phyloP scores from a whole-genome alignment of 2,888 invertebrate genomes.

The Leptinotarsa haldemani region DNA sequence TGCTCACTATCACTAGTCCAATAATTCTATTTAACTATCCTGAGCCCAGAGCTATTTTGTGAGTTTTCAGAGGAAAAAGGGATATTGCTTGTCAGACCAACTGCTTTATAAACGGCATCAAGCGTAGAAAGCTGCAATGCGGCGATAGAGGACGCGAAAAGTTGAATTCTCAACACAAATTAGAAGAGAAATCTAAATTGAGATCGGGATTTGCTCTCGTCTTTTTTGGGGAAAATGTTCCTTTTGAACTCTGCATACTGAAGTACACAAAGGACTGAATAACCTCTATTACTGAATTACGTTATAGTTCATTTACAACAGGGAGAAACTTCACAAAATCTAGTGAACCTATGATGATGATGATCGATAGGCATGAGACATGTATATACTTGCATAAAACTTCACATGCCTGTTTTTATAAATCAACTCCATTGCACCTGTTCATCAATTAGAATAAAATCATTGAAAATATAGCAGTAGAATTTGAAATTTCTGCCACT shows the following conservation, averaged over 20 bases:
- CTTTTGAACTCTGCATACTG: background rate
- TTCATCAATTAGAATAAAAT: too few relatives aligned
- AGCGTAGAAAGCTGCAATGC: slow-evolving; percentile 20
- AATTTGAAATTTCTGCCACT: too few relatives aligned
- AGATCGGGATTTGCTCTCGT: background rate
- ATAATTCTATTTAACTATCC: slow-evolving; percentile 19
- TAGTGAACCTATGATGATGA: too few relatives aligned
- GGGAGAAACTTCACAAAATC: too few relatives aligned
- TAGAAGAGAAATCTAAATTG: slow-evolving; percentile 18
- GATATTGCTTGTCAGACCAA: slow-evolving; percentile 23
- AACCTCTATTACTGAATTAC: too few relatives aligned
- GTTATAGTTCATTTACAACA: too few relatives aligned
- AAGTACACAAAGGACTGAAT: too few relatives aligned
- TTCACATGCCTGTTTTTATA: too few relatives aligned
- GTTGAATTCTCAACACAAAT: slow-evolving; percentile 23
- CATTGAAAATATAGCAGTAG: too few relatives aligned
- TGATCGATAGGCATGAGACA: too few relatives aligned
- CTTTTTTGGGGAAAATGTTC: background rate
- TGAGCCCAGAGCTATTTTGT: slow-evolving; percentile 15
- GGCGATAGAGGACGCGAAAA: slow-evolving; percentile 5
- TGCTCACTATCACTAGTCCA: slow-evolving; percentile 17
- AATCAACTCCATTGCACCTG: too few relatives aligned
- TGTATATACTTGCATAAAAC: too few relatives aligned
- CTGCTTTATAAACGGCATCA: slow-evolving; percentile 29
- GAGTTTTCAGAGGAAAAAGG: slow-evolving; percentile 11